phyloP scores from a whole-genome alignment of 2,113 vertebrate species.

The Actenoides hombroni region DNA sequence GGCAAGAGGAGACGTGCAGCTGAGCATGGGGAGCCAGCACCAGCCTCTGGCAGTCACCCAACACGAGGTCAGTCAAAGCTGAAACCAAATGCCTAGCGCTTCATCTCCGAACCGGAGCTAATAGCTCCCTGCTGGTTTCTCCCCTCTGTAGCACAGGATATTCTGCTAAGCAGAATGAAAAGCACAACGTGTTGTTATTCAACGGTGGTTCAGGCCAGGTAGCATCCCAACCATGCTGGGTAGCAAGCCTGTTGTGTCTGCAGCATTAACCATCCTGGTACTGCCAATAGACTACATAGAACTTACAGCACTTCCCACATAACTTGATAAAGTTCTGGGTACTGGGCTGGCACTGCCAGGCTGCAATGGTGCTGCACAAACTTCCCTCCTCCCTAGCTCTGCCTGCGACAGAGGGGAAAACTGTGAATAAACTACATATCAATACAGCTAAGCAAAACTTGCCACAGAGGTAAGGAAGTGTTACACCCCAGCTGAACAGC shows the following conservation, averaged over 20 bases:
- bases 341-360: neutral
- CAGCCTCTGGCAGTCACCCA: neutral
- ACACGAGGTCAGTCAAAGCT: neutral
- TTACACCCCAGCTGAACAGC: neutral
- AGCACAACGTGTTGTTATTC: neutral
- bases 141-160: neutral
- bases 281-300: neutral
- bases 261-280: neutral
- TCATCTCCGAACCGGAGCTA: neutral
- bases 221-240: neutral
- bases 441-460: neutral
- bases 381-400: neutral
- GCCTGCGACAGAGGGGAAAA: neutral
- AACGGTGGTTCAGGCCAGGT: neutral
- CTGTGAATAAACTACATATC: neutral
- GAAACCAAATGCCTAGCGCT: neutral
- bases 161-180: neutral
- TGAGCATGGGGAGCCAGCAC: neutral
- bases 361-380: neutral
- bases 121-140: neutral
- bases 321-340: neutral
- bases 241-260: neutral
- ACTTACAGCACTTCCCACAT: neutral
- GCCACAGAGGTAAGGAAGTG: neutral
- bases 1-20: slow-evolving; percentile 1